Base-by-base conservation (phyloP, 2,113 vertebrate species). In the Aptenodytes forsteri region DNA sequence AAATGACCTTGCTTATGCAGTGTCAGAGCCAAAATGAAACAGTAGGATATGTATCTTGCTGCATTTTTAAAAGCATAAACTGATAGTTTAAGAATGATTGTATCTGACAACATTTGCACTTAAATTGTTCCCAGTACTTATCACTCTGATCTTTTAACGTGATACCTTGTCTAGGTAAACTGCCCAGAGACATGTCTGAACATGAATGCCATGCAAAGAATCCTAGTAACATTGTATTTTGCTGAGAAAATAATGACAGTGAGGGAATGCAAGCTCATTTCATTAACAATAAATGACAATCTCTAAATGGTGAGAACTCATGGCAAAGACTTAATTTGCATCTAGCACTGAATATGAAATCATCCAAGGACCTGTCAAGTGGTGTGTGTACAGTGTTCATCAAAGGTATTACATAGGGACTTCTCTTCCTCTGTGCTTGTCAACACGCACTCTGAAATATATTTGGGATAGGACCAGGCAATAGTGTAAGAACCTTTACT, bases 1-100 rank as follows among this genome's bases (percentile, higher is more conserved):
- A 97, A 88, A 97, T 96, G 91, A 97, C 95, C 96, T 93, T 94
- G 86, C 76, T 92, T 61, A 54, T 83, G 85, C 85, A 96, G 85
- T 50, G 49, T 95, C 89, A 87, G 83, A 97, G 82, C 75, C 86
- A 85, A 97, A 97, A 86, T 80, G 84, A 61, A 94, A 87, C 91
- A 91, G 87, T 72, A 80, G 93, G 78, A 47, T 95, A 81, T 59
- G 76, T 49, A 84, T 80, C 77, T 73, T 88, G 27, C 71, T 96
- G 38, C 58, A 91, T 83, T 93, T 93, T 94, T 71, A 52, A 96
- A 92, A 94, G 16, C 21, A 9, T 15, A 55, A 22, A 77, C 38
- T 36, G 34, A 21, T 62, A 61, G 30, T 49, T 83, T 70, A 72
- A 77, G 64, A 77, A 44, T 30, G 62, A 72, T 65, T 80, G 56